Conservation (phyloP, 1,140 invertebrate species). For the Streblospio benedicti region DNA sequence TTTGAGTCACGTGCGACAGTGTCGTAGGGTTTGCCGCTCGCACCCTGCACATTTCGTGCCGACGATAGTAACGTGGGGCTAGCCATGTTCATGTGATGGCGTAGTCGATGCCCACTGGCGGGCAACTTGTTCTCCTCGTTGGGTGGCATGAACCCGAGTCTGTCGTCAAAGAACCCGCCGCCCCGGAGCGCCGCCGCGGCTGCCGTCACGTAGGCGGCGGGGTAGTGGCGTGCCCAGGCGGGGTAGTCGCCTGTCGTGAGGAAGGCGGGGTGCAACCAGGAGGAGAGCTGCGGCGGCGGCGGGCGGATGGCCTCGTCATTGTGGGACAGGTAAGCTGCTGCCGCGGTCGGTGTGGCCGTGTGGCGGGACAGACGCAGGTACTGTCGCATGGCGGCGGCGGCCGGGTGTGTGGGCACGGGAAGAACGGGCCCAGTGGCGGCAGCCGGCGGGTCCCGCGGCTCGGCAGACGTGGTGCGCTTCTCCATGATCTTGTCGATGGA, state of each 20-base stretch:
- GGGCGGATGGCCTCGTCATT: not conserved
- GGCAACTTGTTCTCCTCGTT: not conserved
- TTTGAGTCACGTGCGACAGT: too few species aligned
- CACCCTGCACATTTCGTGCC: too few species aligned
- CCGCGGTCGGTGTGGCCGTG: not conserved
- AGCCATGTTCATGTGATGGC: not conserved
- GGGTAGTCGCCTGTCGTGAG: not conserved
- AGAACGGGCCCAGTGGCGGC: not conserved
- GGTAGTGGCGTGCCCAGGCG: not conserved
- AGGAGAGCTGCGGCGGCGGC: not conserved
- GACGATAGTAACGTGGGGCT: too few species aligned
- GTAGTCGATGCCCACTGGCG: not conserved
- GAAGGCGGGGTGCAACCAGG: not conserved
- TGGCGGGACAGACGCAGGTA: not conserved
- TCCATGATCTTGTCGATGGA: constrained; percentile 16
- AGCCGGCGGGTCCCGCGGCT: not conserved
- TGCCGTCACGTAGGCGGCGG: not conserved
- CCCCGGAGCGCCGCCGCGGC: not conserved
- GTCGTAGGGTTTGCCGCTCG: too few species aligned
- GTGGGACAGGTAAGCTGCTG: not conserved
- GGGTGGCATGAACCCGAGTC: not conserved
- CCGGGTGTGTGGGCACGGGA: constrained; percentile 4
- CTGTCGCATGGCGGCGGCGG: not conserved
- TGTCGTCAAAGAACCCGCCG: not conserved
- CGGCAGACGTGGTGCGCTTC: too few species aligned